Base-by-base conservation (phyloP, 1,140 invertebrate genomes). In the Brachystomella parvula region DNA sequence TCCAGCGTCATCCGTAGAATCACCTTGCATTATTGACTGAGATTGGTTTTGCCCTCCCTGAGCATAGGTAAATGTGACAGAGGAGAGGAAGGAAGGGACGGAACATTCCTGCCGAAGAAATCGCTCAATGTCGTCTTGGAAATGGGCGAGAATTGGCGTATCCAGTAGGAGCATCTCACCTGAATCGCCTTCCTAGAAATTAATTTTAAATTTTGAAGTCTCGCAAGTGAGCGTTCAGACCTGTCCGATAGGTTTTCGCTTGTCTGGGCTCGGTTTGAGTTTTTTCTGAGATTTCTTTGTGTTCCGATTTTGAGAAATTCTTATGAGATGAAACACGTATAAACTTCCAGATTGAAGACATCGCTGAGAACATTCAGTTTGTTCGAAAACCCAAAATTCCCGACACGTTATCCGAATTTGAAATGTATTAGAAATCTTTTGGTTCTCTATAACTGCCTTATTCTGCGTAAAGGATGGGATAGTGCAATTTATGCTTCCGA, bases 161-260 rank as follows among this genome's bases (percentile, higher is more conserved):
- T 72, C 71, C 19, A 72, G 29, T 12, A 72, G 61, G 56, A 72
- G 66, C 71, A 69, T 70, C 30, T 72, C 71, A 57, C 62, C 49
- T 47, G 69, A 66, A 30, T 66, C 63, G 12, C 64, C 67, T 65
- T 68, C 70, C 70, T 71, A 24, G 12, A 53, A 53, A 15, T 6
- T 24, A 26, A 26, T 19, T 17, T 24, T 15, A 53, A 19, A 53
- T 24, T 15, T n/a, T n/a, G n/a, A n/a, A n/a, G n/a, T n/a, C n/a
- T n/a, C n/a, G n/a, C n/a, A n/a, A n/a, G n/a, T 26, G 31, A 44
- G 6, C 21, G n/a, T 9, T 26, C n/a, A 62, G 12, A 62, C 17
- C 24, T 62, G 61, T 29, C 19, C 28, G 1, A 57, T 29, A 58
- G 15, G 19, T 32, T 31, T 61, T 63, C n/a, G n/a, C n/a, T n/a